A percentile compares a stretch with the other conserved stretches of the same genome.
phyloP scores from a whole-genome alignment of 1,140 invertebrate genomes.

The Zelostemma sp. region DNA sequence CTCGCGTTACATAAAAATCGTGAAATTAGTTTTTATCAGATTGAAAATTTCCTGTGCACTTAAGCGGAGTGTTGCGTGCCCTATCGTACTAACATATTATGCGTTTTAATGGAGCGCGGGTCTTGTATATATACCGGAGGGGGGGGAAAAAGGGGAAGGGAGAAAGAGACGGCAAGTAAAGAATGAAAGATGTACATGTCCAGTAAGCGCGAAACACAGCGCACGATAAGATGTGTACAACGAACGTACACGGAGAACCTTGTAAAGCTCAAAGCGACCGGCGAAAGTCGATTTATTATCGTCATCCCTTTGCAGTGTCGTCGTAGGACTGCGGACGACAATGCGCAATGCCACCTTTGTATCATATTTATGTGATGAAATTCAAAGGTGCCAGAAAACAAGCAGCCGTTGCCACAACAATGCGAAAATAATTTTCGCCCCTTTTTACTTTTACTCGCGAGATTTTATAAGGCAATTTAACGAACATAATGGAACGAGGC shows the following conservation, averaged over 20 bases:
- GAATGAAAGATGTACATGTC: conserved; percentile 14
- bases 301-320: not conserved
- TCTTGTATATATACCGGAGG: not conserved
- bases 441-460: not conserved
- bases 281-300: conserved; percentile 9
- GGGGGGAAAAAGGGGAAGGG: not conserved
- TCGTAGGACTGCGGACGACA: not conserved
- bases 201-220: conserved; percentile 5
- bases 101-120: not conserved
- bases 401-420: not conserved
- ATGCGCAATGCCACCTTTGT: not conserved
- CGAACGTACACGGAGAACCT: not conserved
- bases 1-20: not conserved
- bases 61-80: conserved; percentile 3
- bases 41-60: not conserved
- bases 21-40: not conserved
- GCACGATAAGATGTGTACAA: not conserved
- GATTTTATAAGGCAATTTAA: not conserved
- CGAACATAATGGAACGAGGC: not conserved
- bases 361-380: not conserved
- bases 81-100: conserved; percentile 9
- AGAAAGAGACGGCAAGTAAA: conserved; percentile 7
- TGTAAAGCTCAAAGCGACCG: not conserved
- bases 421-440: not conserved
- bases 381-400: conserved; percentile 2